Conservation (phyloP, 2,113 vertebrate species). For the Pachycephala philippinensis region DNA sequence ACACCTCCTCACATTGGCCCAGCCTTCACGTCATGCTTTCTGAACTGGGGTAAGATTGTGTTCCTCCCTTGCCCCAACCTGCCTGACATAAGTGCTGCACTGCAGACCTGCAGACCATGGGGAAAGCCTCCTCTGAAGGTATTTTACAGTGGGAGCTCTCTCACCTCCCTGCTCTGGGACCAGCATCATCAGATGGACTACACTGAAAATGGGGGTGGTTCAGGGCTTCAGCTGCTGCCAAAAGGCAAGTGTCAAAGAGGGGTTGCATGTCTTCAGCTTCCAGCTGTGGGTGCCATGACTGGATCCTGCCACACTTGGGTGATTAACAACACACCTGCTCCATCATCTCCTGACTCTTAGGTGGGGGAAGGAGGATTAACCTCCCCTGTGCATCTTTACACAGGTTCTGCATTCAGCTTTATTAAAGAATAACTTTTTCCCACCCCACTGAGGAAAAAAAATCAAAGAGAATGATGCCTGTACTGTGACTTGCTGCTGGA, state of each 20-base stretch:
- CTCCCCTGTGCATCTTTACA: not conserved
- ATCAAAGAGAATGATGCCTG: not conserved
- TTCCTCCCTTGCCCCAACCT: not conserved
- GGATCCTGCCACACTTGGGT: not conserved
- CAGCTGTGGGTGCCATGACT: not conserved
- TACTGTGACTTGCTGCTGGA: fast-evolving
- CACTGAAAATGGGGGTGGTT: not conserved
- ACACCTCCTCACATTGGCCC: not conserved
- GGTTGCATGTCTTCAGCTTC: not conserved
- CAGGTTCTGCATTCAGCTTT: not conserved
- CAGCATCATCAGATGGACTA: not conserved
- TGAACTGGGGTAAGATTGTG: not conserved
- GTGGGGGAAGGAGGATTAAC: not conserved
- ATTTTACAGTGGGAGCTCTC: not conserved
- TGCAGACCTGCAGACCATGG: not conserved
- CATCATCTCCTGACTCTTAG: not conserved
- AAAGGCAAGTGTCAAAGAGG: not conserved
- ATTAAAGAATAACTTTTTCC: not conserved
- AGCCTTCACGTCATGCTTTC: not conserved
- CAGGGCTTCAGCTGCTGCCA: not conserved
- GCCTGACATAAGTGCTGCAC: not conserved
- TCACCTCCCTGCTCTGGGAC: not conserved
- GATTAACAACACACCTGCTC: not conserved
- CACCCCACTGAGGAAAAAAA: not conserved
- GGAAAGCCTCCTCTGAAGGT: not conserved